A percentile compares a stretch with the other conserved stretches of the same genome.
These are phyloP conservation scores for Channa maculata DNA, from an alignment of 2,113 vertebrate genomes.

Conservation along the genomic window DNA sequence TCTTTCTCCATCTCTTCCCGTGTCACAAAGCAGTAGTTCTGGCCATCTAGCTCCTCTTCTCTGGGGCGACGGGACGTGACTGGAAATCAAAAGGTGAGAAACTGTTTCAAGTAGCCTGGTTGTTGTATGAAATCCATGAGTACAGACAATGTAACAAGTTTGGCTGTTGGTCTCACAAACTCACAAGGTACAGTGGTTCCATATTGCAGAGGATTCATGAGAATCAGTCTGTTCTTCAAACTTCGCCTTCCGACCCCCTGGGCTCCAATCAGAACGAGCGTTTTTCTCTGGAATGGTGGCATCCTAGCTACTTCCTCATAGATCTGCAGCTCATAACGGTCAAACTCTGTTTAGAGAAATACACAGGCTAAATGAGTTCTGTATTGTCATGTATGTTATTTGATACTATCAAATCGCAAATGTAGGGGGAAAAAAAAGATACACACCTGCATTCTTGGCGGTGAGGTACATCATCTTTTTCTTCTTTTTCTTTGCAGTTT, in stretches of 20 bases:
- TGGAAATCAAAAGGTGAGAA: conserved; percentile 63
- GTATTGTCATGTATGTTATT: background rate
- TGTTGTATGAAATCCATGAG: background rate
- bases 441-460: conserved; percentile 95
- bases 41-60: conserved; percentile 95
- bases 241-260: conserved; percentile 97
- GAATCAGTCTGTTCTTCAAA: conserved; percentile 96
- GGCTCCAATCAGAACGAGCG: conserved; percentile 95
- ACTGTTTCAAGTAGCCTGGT: background rate
- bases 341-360: conserved; percentile 88
- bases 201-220: conserved; percentile 92
- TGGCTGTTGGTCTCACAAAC: conserved; percentile 57
- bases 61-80: conserved; percentile 94
- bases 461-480: conserved; percentile 99
- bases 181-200: conserved; percentile 98
- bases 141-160: background rate
- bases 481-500: conserved; percentile 95
- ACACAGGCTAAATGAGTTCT: conserved; percentile 31
- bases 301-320: conserved; percentile 98
- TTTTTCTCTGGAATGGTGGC: conserved; percentile 99
- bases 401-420: background rate
- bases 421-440: background rate
- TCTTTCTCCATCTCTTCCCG: conserved; percentile 93
- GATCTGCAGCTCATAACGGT: conserved; percentile 98
- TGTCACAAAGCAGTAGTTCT: conserved; percentile 94